Conservation (phyloP, 2,888 invertebrate genomes). For the Ferrisia virgata region DNA sequence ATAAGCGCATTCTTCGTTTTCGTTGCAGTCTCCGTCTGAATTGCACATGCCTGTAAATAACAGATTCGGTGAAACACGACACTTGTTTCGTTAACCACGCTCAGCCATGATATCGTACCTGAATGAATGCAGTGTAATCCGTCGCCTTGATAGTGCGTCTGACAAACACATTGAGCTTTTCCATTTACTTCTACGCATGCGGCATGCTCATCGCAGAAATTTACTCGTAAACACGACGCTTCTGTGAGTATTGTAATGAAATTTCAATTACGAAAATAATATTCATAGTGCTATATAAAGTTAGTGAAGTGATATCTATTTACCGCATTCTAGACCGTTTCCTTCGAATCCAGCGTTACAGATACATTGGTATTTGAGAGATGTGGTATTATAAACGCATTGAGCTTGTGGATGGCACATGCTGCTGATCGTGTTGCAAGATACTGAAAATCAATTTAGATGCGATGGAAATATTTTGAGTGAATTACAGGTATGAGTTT, state of each 20-base stretch:
- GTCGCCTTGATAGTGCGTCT: slow-evolving; percentile 77
- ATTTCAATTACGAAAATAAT: too few species aligned
- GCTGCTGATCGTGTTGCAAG: slow-evolving; percentile 56
- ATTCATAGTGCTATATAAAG: too few species aligned
- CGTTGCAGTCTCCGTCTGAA: slow-evolving; percentile 65
- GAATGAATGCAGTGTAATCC: slow-evolving; percentile 70
- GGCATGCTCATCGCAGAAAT: slow-evolving; percentile 79
- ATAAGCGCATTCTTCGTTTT: slow-evolving; percentile 70
- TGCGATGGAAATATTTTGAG: too few species aligned
- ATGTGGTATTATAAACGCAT: slow-evolving; percentile 63
- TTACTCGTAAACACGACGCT: slow-evolving; percentile 54
- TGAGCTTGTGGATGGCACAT: slow-evolving; percentile 80
- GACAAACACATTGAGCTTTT: slow-evolving; percentile 70
- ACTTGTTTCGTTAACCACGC: not conserved
- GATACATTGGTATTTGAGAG: slow-evolving; percentile 63
- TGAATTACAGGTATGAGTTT: too few species aligned
- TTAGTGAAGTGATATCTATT: not conserved
- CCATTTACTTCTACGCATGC: slow-evolving; percentile 65
- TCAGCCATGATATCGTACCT: slow-evolving; percentile 56
- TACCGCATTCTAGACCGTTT: slow-evolving; percentile 69
- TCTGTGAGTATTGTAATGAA: slow-evolving; percentile 38
- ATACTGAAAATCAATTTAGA: slow-evolving; percentile 45
- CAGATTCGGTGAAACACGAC: not conserved
- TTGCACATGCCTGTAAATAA: slow-evolving; percentile 60
- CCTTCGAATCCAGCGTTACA: slow-evolving; percentile 83